phyloP scores from a whole-genome alignment of 1,140 invertebrate species.

The Periplaneta americana region DNA sequence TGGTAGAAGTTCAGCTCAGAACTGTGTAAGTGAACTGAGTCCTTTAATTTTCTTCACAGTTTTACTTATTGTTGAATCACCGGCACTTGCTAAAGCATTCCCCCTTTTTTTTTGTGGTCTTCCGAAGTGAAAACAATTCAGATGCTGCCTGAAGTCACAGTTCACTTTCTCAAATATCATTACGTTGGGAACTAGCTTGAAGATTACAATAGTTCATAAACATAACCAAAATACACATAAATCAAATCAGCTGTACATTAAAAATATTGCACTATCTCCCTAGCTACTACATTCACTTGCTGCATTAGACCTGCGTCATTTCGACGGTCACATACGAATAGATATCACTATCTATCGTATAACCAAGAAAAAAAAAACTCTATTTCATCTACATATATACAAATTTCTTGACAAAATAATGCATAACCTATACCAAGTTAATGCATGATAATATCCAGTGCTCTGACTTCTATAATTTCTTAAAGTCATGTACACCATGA shows the following conservation, averaged over 20 bases:
- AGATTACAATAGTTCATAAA: not conserved
- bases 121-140: not conserved
- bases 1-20: no score
- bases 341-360: not conserved
- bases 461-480: not conserved
- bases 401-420: not conserved
- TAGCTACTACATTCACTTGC: not conserved
- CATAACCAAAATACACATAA: not conserved
- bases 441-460: not conserved
- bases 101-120: no score
- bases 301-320: not conserved
- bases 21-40: no score
- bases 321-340: not conserved
- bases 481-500: not conserved
- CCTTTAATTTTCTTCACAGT: no score
- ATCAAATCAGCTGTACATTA: not conserved
- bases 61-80: no score
- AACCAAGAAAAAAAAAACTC: not conserved
- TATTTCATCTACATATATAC: not conserved
- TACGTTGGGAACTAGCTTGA: not conserved
- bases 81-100: no score
- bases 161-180: not conserved
- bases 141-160: not conserved
- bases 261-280: not conserved
- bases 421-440: not conserved